Base-by-base conservation (phyloP, 2,888 invertebrate genomes). In the Microplitis deprimator region DNA sequence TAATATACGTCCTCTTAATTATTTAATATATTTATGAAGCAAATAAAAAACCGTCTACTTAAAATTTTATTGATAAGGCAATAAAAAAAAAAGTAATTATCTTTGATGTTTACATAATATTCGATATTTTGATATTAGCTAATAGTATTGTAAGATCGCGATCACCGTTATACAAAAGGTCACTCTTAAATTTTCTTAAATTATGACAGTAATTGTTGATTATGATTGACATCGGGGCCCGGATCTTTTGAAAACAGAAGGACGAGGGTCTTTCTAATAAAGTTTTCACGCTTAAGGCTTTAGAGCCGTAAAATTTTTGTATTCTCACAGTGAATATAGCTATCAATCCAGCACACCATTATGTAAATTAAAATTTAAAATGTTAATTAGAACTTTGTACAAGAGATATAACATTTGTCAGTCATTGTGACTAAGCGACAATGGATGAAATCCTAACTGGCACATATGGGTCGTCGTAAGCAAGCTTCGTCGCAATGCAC, bases 331-430 rank as follows among this genome's bases (percentile, higher is more conserved):
- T 50, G 50, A 50, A 50, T 50, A 50, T 13, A 50, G 13, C 10
- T 50, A 50, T 50, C 50, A 50, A 50, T 50, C 13, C 10, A 50
- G 13, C 67, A 38, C 0, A 6, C 40, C 50, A 68, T 68, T 68
- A 50, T 8, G 17, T 68, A 40, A 17, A 50, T 68, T 68, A 40
- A 40, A 68, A 68, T 68, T 68, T 40, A 40, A 68, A 68, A 68
- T 68, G 68, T 68, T 68, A 68, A 68, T 68, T 67, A 67, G 50
- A 62, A 50, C 68, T 68, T 68, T 38, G 68, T 68, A 40, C 41
- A 40, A 40, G 41, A 16, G 68, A 68, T 68, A n/a, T 39, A 39
- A 68, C n/a, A 40, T 67, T 67, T 67, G 67, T 40, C 17, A 68
- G 68, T 68, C 68, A 68, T 40, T 68, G 68, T 68, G 68, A 50